phyloP scores from a whole-genome alignment of 1,140 invertebrate genomes.

The Scaptomyza hsui region DNA sequence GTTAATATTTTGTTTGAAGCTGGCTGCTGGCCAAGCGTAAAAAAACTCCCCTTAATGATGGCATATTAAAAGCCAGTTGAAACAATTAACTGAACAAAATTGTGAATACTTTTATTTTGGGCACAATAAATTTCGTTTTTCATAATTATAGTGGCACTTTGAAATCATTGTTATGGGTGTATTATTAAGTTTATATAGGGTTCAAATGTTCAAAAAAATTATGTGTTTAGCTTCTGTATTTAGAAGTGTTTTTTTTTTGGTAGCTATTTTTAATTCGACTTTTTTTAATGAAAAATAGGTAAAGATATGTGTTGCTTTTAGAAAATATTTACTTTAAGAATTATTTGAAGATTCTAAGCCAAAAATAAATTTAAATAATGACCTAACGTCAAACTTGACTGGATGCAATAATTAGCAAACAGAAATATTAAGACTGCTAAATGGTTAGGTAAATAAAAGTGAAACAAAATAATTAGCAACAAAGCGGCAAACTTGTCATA shows the following conservation, averaged over 20 bases:
- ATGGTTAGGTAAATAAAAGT: background rate
- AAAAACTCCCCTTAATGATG: slow-evolving; percentile 29
- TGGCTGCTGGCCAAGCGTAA: slow-evolving; percentile 44
- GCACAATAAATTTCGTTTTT: slow-evolving; percentile 10
- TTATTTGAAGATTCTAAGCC: too few relatives aligned
- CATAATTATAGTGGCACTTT: slow-evolving; percentile 1
- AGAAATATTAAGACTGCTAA: background rate
- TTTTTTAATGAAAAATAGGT: too few relatives aligned
- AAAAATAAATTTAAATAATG: background rate
- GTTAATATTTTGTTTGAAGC: slow-evolving; percentile 40
- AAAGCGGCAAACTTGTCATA: background rate
- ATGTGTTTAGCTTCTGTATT: background rate
- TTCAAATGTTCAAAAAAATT: slow-evolving; percentile 1
- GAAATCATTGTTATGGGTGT: background rate
- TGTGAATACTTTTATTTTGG: background rate
- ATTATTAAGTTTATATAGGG: slow-evolving; percentile 1
- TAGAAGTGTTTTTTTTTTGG: background rate
- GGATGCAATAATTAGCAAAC: background rate
- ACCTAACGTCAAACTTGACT: background rate
- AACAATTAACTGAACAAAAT: slow-evolving; percentile 29
- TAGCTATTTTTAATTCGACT: too few relatives aligned
- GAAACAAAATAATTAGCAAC: slow-evolving; percentile 8
- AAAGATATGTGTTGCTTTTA: too few relatives aligned
- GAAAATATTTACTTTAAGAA: too few relatives aligned
- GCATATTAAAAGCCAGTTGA: slow-evolving; percentile 19